Evolutionary conservation across 2,113 vertebrate species (phyloP), one percentile per base, ranked within the genome.

Genomic region (Petrocephalus zakoni): DNA sequence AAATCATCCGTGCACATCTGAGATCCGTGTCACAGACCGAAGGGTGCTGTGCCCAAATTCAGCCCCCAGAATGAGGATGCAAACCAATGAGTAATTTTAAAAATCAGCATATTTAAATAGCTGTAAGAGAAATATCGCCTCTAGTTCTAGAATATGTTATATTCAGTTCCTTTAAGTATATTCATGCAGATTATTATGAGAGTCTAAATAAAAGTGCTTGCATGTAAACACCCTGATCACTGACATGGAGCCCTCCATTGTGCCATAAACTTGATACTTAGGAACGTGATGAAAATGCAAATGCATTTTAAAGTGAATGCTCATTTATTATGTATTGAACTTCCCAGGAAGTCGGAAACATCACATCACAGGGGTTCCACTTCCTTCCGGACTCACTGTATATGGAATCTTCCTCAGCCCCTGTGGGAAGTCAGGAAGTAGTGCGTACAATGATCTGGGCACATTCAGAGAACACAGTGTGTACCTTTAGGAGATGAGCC

Each of bases 371-470:
- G 25, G 9, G 9, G n/a, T 29, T 4, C n/a, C n/a, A 25, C n/a
- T 25, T 64, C 29, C 15, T 37, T 11, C 68, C 6, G 13, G 34
- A 29, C 29, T 34, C 68, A 75, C 15, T 34, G 34, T 37, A 15
- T 37, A 37, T 11, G 29, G 1, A 34, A 34, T 75, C 15, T 75
- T 75, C 68, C 15, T 17, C 2, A 17, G 78, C n/a, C 17, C 37
- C 15, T 86, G 64, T 86, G 49, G 34, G 34, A 25, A 55, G 56
- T 75, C 75, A 78, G 29, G 75, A 53, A n/a, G 58, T n/a, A 64
- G 9, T 64, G 21, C 22, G 2, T n/a, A n/a, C 56, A 6, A 22
- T 0, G 22, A 61, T 2, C 56, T 0, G 0, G 56, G 2, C 21
- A 61, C 22, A 0, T 21, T 61, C 22, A n/a, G 22, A 58, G 2